Evolutionary conservation across 2,888 invertebrate genomes (phyloP), one percentile per base, ranked within the genome.

Genomic region (Sphaeridia pumilis): DNA sequence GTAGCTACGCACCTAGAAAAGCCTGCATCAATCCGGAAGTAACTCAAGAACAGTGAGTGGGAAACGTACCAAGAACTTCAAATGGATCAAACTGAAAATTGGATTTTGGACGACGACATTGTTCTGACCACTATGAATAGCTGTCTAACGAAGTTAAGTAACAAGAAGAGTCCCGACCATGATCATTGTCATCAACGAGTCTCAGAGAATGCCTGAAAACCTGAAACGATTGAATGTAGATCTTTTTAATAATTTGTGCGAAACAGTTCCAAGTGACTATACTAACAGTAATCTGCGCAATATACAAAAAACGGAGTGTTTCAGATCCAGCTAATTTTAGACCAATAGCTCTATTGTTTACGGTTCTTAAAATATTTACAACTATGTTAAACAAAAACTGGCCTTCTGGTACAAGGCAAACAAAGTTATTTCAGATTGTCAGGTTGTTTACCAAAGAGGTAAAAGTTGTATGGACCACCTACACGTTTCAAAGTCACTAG

Each of bases 401-500:
- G 4, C 4, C n/a, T 7, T 3, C 10, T 28, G 31, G 46, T 31
- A 41, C 20, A 5, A 38, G 2, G 12, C 2, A 5, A 12, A 38
- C 3, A 38, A 17, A 4, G 20, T 34, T 5, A n/a, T 48, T 2
- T 48, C 48, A 25, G 41, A 48, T n/a, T 26, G 25, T 17, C 48
- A 48, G 27, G 48, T 41, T 17, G 48, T 27, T n/a, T 48, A 38
- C 14, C n/a, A 41, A n/a, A 7, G 28, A 7, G 22, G 24, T 21
- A 38, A 21, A 7, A 25, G 38, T 3, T 48, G 48, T 21, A 12
- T 34, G 2, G 48, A 48, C 25, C 48, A 48, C 14, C 10, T 38
- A 2, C 28, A 26, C 28, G 5, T 25, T 2, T 24, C 41, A 2
- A 38, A 38, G 10, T 38, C 48, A 24, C 36, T 48, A 5, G 41